Evolutionary conservation across 2,888 invertebrate genomes (phyloP).

Genomic region (Margaritifera margaritifera): DNA sequence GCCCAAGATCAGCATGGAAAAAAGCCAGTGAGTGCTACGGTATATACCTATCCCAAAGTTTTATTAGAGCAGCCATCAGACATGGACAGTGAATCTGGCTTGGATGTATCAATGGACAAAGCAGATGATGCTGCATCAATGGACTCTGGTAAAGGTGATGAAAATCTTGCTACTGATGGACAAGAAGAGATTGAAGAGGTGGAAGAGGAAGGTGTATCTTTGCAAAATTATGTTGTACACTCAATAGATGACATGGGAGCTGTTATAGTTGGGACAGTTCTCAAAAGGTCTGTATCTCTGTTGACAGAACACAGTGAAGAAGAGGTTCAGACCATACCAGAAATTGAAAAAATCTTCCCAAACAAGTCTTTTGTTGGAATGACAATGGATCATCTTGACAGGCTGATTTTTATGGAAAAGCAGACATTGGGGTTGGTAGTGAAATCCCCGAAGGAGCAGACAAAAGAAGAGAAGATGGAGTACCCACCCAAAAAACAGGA

Average conservation of each 20-base stretch:
- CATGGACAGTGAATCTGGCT: slow-evolving; percentile 25
- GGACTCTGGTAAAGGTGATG: slow-evolving; percentile 42
- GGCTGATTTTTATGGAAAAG: slow-evolving; percentile 33
- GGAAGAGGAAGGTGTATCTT: slow-evolving; percentile 14
- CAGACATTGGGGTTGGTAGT: too few relatives aligned
- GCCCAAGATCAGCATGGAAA: slow-evolving; percentile 29
- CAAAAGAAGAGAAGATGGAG: slow-evolving; percentile 21
- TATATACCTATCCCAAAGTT: slow-evolving; percentile 45
- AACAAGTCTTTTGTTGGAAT: slow-evolving; percentile 34
- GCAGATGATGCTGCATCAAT: slow-evolving; percentile 32
- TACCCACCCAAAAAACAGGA: slow-evolving; percentile 14
- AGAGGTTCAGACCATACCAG: slow-evolving; percentile 34
- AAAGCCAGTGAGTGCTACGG: slow-evolving; percentile 37
- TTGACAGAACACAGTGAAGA: slow-evolving; percentile 44
- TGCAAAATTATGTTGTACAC: too few relatives aligned
- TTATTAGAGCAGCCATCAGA: slow-evolving; percentile 10
- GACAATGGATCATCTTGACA: slow-evolving; percentile 53
- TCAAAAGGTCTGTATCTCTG: slow-evolving; percentile 57
- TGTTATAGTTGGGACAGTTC: slow-evolving; percentile 61
- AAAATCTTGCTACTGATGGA: slow-evolving; percentile 14
- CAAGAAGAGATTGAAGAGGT: slow-evolving; percentile 30
- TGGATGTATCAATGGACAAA: slow-evolving; percentile 30
- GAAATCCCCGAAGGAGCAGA: slow-evolving; percentile 10
- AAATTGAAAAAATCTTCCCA: slow-evolving; percentile 45
- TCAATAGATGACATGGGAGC: slow-evolving; percentile 60